Base-by-base conservation (phyloP, 2,888 invertebrate genomes). In the Argynnis bischoffii region DNA sequence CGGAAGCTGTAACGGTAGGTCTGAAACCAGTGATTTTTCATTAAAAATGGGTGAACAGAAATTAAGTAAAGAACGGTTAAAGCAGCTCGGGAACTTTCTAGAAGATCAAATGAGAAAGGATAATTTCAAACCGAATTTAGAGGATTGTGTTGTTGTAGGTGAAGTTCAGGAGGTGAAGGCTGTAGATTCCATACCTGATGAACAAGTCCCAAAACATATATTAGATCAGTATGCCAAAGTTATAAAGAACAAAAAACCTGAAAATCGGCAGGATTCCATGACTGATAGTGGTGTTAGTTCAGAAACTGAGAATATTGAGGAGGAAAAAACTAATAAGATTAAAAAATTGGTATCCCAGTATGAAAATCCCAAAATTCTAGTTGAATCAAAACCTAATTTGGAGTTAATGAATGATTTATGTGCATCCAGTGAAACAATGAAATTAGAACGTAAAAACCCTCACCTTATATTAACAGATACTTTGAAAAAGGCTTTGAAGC, bases 401-500 rank as follows among this genome's bases (percentile, higher is more conserved):
- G 81, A 83, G 47, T 71, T 75, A 0, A 88, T 90, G 86, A 85
- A 89, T 18, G 78, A 84, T 68, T 74, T 92, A 3, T 84, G 86
- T 21, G 83, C 84, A 6, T 91, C 91, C 14, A 91, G 87, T 78
- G 91, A 92, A 72, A 91, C 91, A 0, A 89, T 91, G 78, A 81
- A 81, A 6, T 74, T 92, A 4, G 92, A 91, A 76, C 84, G 87
- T 50, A 91, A 91, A 68, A 92, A 90, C 67, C 92, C 92, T 3
- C 88, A 92, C 74, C 72, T 92, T 56, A 81, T 78, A n/a, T 74
- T 93, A 60, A 92, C 94, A 0, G 95, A 95, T 74, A 95, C 95
- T 1, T 84, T 96, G 48, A 95, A 94, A 79, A 94, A 94, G 71
- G 95, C 95, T 18, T 84, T 96, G 55, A 94, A 94, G 78, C 94